These are phyloP conservation scores for Drosophila peninsularis DNA, from an alignment of 2,888 invertebrate species.

Conservation along the genomic window DNA sequence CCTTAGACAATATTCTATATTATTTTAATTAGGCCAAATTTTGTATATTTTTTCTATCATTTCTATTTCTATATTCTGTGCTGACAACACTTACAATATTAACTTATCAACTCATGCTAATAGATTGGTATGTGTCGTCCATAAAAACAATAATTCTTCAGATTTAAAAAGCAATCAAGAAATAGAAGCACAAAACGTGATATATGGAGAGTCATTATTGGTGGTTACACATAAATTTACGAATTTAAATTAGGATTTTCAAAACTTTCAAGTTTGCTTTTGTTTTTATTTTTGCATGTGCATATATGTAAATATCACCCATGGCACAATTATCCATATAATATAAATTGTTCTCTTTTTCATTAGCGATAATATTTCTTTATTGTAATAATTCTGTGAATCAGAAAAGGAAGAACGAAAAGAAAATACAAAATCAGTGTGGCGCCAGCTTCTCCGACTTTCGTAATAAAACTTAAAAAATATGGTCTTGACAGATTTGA, in stretches of 20 bases:
- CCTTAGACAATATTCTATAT: not conserved
- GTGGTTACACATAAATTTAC: conserved; percentile 6
- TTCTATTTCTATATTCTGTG: not conserved
- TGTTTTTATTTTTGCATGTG: not conserved
- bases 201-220: conserved; percentile 4
- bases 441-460: not conserved
- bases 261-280: not conserved
- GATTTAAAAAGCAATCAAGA: not conserved
- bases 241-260: not conserved
- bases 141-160: not conserved
- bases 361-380: not conserved
- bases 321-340: not conserved
- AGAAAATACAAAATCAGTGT: not conserved
- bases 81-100: not conserved
- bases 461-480: not conserved
- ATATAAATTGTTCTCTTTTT: not conserved
- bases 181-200: conserved; percentile 4
- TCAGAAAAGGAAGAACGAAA: not conserved
- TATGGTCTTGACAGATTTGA: too few relatives aligned
- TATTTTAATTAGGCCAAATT: too few relatives aligned
- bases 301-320: not conserved
- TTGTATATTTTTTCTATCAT: too few relatives aligned
- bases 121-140: not conserved
- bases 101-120: not conserved
- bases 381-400: not conserved